Conservation (phyloP, 2,888 invertebrate species). For the Netelia inedita region DNA sequence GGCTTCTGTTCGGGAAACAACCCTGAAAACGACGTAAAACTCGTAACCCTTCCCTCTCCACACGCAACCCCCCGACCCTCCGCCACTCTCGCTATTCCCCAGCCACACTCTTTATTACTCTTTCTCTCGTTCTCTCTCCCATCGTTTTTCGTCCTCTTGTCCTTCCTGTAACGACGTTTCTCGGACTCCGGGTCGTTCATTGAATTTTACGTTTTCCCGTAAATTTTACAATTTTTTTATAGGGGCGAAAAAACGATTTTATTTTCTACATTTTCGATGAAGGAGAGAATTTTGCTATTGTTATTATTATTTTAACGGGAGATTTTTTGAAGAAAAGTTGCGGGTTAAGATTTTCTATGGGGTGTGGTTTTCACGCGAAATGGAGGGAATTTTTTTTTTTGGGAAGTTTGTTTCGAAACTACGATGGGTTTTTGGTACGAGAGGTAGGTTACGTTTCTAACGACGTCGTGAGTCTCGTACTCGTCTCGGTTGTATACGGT, state of each 20-base stretch:
- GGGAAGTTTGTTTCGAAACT: background rate
- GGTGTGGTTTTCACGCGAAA: background rate
- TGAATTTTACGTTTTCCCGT: too few relatives aligned
- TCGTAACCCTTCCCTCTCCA: conserved; percentile 58
- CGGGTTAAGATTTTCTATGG: too few relatives aligned
- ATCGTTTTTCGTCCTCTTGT: background rate
- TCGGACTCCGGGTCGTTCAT: background rate
- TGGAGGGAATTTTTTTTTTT: background rate
- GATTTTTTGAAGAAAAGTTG: too few relatives aligned
- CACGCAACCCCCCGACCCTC: conserved; percentile 6
- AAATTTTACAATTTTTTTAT: too few relatives aligned
- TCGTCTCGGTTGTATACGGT: background rate
- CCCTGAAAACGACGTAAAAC: conserved; percentile 62
- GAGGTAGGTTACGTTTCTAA: conserved; percentile 3
- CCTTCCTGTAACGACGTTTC: background rate
- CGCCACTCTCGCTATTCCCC: background rate
- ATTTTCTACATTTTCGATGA: too few relatives aligned
- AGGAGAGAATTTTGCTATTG: too few relatives aligned
- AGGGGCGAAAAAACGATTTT: too few relatives aligned
- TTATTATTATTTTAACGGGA: too few relatives aligned
- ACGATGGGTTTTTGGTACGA: background rate
- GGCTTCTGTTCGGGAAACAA: conserved; percentile 82
- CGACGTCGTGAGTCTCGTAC: background rate
- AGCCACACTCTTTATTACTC: background rate
- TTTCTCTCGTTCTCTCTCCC: background rate